A percentile compares a stretch with the other conserved stretches of the same genome.
Evolutionary conservation across 2,113 vertebrate species (phyloP).

Genomic region (Semicossyphus pulcher): DNA sequence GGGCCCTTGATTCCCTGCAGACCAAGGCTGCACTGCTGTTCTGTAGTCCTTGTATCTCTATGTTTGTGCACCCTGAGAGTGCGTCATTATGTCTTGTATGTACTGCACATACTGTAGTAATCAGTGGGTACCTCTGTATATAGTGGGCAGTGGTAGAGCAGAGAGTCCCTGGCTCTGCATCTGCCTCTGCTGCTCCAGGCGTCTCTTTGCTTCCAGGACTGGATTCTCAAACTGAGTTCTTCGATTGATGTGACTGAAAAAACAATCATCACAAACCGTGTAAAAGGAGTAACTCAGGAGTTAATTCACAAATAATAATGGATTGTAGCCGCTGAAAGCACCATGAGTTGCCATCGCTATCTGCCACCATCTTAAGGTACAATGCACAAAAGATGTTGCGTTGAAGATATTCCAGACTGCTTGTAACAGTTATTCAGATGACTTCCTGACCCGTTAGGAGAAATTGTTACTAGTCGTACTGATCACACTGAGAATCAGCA

Average conservation of each 20-base stretch:
- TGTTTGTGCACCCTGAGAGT: not conserved
- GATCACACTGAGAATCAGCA: too few relatives aligned
- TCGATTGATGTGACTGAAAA: slow-evolving; percentile 98
- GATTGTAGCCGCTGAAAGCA: too few relatives aligned
- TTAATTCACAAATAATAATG: not conserved
- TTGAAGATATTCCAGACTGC: too few relatives aligned
- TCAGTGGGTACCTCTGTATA: slow-evolving; percentile 91
- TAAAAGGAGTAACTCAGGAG: not conserved
- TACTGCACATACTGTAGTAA: not conserved
- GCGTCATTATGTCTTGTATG: not conserved
- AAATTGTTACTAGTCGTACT: too few relatives aligned
- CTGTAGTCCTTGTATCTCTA: slow-evolving; percentile 12
- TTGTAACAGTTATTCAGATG: too few relatives aligned
- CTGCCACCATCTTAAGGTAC: too few relatives aligned
- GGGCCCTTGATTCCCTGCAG: not conserved
- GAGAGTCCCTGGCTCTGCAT: slow-evolving; percentile 97
- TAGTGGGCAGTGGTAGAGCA: slow-evolving; percentile 91
- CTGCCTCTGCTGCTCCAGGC: slow-evolving; percentile 95
- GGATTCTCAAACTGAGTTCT: slow-evolving; percentile 99
- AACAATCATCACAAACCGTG: slow-evolving; percentile 31
- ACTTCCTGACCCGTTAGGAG: too few relatives aligned
- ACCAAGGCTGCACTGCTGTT: not conserved
- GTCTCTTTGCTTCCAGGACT: slow-evolving; percentile 98
- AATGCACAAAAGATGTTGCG: too few relatives aligned
- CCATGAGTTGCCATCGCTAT: too few relatives aligned